Conservation (phyloP, 2,113 vertebrate species). For the Gnathonemus echidnorhynchus region DNA sequence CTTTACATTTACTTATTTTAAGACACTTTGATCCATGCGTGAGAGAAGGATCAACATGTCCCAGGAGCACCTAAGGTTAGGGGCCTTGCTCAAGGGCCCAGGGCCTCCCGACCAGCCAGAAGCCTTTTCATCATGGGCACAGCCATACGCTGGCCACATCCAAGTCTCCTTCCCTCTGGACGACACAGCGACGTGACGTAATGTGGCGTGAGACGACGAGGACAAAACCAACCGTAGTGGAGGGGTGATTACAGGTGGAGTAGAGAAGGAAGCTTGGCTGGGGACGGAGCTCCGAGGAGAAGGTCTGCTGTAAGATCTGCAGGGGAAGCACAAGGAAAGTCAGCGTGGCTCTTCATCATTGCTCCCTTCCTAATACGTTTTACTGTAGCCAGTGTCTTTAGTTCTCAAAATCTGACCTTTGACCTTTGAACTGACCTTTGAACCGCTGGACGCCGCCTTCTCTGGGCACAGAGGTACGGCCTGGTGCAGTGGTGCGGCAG, state of each 20-base stretch:
- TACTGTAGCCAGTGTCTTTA: neutral
- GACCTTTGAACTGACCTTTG: constrained; percentile 71
- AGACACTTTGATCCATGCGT: neutral
- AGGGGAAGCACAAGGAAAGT: neutral
- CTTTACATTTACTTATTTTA: neutral
- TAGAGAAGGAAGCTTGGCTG: constrained; percentile 60
- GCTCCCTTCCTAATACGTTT: neutral
- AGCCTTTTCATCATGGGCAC: neutral
- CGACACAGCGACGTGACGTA: neutral
- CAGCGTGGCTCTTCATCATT: neutral
- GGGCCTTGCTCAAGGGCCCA: neutral
- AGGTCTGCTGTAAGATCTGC: neutral
- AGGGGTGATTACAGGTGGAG: constrained; percentile 63
- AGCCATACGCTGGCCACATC: constrained; percentile 17
- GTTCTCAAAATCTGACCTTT: too few relatives aligned
- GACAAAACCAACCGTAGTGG: constrained; percentile 63
- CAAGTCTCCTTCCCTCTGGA: neutral
- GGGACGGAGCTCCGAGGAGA: constrained; percentile 59
- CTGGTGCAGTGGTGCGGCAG: constrained; percentile 68
- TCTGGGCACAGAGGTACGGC: constrained; percentile 45
- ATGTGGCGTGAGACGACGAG: neutral
- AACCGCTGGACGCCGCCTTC: constrained; percentile 50
- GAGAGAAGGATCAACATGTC: neutral
- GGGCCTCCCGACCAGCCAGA: neutral
- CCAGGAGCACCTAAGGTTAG: neutral